A percentile compares a stretch with the other conserved stretches of the same genome.
Conservation (phyloP, 2,888 invertebrate species). For the Hanleya hanleyi region DNA sequence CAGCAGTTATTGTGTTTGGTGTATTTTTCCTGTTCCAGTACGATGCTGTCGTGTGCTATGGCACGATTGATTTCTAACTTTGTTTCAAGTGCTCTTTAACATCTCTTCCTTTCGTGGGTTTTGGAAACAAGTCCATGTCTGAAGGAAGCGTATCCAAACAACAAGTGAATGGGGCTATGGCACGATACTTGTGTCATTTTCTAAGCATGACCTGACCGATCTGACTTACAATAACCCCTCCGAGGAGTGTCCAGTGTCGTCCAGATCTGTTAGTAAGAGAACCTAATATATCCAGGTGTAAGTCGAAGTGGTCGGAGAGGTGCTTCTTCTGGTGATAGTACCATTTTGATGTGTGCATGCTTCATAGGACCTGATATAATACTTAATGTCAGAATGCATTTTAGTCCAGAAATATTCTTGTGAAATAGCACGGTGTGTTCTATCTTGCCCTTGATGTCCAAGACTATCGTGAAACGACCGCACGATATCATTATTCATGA, state of each 20-base stretch:
- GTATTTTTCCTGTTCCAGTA: background rate
- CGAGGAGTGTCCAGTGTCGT: background rate
- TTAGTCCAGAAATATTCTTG: background rate
- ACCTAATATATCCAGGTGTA: background rate
- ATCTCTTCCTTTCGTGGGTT: background rate
- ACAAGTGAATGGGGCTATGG: background rate
- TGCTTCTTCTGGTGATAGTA: background rate
- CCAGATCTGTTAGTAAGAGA: background rate
- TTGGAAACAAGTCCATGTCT: background rate
- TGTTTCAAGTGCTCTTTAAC: background rate
- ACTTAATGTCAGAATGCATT: constrained; percentile 3
- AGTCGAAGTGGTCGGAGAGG: background rate
- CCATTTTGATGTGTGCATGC: constrained; percentile 2
- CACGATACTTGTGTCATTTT: background rate
- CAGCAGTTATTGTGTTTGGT: too few species aligned
- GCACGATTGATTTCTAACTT: background rate
- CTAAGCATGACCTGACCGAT: background rate
- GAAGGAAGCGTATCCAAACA: background rate
- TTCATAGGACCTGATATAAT: constrained; percentile 11
- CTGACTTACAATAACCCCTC: background rate
- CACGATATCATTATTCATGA: background rate
- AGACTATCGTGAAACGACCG: background rate
- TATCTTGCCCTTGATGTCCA: constrained; percentile 1
- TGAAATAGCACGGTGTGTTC: background rate
- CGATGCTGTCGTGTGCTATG: background rate